These are phyloP conservation scores for Rallus limicola DNA, from an alignment of 2,113 vertebrate genomes.

Conservation along the genomic window DNA sequence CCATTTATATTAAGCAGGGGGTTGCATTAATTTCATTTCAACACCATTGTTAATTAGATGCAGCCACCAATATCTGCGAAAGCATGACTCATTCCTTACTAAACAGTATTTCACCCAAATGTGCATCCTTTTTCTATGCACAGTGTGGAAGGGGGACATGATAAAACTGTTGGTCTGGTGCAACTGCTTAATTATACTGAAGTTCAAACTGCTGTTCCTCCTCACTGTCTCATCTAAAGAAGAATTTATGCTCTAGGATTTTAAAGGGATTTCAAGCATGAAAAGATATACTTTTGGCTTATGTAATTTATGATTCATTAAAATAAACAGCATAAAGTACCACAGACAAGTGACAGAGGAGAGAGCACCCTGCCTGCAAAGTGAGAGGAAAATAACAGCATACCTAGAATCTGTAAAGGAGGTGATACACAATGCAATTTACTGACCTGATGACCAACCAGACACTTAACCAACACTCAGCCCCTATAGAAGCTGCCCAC, in stretches of 20 bases:
- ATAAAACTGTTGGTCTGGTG: no score
- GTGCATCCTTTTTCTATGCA: neutral
- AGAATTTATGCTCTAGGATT: neutral
- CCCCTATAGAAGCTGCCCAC: no score
- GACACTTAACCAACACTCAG: no score
- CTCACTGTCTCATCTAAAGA: neutral
- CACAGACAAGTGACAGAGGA: neutral
- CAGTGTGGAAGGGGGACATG: rapidly evolving
- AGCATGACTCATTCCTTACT: neutral
- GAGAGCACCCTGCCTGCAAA: neutral
- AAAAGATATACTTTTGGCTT: neutral
- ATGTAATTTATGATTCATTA: neutral
- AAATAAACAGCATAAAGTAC: neutral
- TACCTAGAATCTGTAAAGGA: no score
- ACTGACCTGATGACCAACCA: no score
- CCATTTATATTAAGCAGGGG: neutral
- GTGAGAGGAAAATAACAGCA: no score
- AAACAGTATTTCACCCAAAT: neutral
- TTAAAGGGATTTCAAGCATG: neutral
- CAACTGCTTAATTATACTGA: neutral
- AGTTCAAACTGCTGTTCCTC: neutral
- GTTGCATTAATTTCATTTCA: neutral
- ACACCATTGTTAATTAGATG: neutral
- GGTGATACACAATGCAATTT: no score
- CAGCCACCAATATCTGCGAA: neutral